Evolutionary conservation across 2,888 invertebrate genomes (phyloP).

Genomic region (Acanthosepion lycidas): DNA sequence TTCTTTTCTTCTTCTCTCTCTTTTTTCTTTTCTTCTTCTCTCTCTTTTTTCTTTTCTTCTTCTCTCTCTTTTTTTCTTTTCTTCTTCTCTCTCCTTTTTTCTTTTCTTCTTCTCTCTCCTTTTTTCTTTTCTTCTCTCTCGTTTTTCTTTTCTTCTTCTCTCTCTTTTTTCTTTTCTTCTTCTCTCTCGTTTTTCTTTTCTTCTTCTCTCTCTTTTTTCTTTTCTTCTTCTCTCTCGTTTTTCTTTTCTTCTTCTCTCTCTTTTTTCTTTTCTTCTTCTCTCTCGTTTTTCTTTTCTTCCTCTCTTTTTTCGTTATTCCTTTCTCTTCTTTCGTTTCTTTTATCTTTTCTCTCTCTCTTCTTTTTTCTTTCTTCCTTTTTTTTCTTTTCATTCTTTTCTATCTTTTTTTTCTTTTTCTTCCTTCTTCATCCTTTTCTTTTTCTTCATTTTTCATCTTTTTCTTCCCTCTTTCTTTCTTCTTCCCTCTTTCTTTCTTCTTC

Average conservation of each 20-base stretch:
- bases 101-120: too few relatives aligned
- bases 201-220: accelerated
- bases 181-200: too few relatives aligned
- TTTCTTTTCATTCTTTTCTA: background rate
- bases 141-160: background rate
- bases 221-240: background rate
- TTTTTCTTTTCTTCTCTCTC: too few relatives aligned
- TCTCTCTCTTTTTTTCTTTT: background rate
- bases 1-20: background rate
- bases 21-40: too few relatives aligned
- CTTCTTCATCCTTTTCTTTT: accelerated
- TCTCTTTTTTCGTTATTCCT: background rate
- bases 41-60: background rate
- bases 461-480: background rate
- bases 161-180: too few relatives aligned
- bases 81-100: too few relatives aligned
- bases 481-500: background rate
- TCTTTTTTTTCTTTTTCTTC: too few relatives aligned
- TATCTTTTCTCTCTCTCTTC: background rate
- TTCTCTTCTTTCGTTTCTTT: background rate
- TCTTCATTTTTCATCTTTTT: too few relatives aligned
- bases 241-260: background rate
- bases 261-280: background rate
- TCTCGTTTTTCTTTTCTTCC: background rate
- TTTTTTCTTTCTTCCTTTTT: background rate